Evolutionary conservation across 2,888 invertebrate species (phyloP).

Genomic region (Microlaimidae sp.): DNA sequence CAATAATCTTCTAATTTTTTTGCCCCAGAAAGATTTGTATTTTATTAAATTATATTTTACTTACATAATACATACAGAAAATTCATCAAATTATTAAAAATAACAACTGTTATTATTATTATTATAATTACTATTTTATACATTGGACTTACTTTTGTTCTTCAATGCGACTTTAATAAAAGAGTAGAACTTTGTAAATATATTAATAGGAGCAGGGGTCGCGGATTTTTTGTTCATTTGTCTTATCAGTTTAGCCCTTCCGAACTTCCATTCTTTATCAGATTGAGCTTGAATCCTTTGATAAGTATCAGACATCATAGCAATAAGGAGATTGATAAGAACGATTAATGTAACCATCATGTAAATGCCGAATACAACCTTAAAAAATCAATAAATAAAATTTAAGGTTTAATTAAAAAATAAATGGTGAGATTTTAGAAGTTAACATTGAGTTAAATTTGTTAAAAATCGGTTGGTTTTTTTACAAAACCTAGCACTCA

Average conservation of each 20-base stretch:
- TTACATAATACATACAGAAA: too few species aligned
- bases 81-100: too few species aligned
- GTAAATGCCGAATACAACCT: slow-evolving; percentile 74
- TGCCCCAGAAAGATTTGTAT: too few species aligned
- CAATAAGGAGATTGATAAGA: slow-evolving; percentile 93
- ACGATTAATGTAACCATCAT: slow-evolving; percentile 95
- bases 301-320: slow-evolving; percentile 99
- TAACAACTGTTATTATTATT: too few species aligned
- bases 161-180: slow-evolving; percentile 31
- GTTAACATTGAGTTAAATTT: too few species aligned
- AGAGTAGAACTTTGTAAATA: slow-evolving; percentile 55
- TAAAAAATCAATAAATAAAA: slow-evolving; percentile 38
- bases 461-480: too few species aligned
- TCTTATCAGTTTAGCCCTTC: slow-evolving; percentile 86
- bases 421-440: too few species aligned
- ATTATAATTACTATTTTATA: too few species aligned
- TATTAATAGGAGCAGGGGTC: slow-evolving; percentile 89
- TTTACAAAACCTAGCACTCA: too few species aligned
- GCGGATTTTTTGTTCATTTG: slow-evolving; percentile 95
- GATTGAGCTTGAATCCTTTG: slow-evolving; percentile 98
- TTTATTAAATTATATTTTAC: too few species aligned
- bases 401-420: too few species aligned
- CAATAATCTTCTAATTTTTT: too few species aligned
- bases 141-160: slow-evolving; percentile 26
- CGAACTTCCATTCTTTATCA: slow-evolving; percentile 99